Conservation (phyloP, 2,888 invertebrate species). For the Amphipyra tragopoginis region DNA sequence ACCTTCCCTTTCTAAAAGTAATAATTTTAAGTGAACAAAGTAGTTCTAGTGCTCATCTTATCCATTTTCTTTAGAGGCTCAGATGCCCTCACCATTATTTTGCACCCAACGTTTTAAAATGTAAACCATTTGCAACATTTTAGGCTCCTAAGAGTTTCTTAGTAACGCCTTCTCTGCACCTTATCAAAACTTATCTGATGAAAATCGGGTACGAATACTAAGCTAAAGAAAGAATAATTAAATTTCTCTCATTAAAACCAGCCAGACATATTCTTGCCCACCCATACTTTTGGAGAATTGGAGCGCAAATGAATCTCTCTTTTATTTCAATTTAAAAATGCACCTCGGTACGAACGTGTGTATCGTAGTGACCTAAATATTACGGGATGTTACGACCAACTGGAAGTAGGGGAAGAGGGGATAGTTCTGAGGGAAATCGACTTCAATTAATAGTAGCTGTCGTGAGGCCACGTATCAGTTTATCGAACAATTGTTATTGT, state of each 20-base stretch:
- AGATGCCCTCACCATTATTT: conserved; percentile 10
- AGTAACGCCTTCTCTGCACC: not conserved
- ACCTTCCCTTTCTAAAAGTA: conserved; percentile 27
- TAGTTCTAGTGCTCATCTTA: conserved; percentile 21
- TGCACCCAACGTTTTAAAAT: conserved; percentile 27
- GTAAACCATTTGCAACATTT: not conserved
- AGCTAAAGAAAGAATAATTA: conserved; percentile 48
- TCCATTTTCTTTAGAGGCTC: conserved; percentile 25
- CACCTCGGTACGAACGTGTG: conserved; percentile 67
- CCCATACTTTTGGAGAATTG: conserved; percentile 62
- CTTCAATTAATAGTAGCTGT: conserved; percentile 60
- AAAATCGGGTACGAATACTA: conserved; percentile 15
- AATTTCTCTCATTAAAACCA: conserved; percentile 60
- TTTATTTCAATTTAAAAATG: conserved; percentile 76
- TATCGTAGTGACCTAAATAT: conserved; percentile 75
- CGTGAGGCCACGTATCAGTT: conserved; percentile 41
- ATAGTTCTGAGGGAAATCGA: conserved; percentile 53
- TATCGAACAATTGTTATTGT: conserved; percentile 37
- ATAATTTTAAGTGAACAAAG: conserved; percentile 46
- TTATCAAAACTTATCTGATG: conserved; percentile 18
- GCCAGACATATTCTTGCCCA: conserved; percentile 54
- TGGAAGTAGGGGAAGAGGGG: conserved; percentile 44
- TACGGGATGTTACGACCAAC: conserved; percentile 63
- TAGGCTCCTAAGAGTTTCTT: not conserved
- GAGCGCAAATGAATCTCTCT: conserved; percentile 71